phyloP scores from a whole-genome alignment of 2,113 vertebrate genomes.

The Rhinoptilus africanus region DNA sequence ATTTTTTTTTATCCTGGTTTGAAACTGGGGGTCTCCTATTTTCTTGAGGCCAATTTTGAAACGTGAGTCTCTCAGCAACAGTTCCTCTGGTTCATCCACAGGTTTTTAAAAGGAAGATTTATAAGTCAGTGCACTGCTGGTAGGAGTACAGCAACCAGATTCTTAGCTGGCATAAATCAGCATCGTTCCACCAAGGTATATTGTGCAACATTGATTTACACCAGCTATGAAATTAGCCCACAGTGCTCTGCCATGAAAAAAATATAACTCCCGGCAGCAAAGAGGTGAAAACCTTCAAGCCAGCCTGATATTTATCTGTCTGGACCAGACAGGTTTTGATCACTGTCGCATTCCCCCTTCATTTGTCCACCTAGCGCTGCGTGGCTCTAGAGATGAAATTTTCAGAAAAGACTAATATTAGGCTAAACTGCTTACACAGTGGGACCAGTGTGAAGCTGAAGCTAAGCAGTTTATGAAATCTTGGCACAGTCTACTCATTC shows the following conservation, averaged over 20 bases:
- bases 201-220: constrained; percentile 53
- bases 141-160: constrained; percentile 19
- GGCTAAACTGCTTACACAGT: background rate
- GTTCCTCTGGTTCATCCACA: background rate
- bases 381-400: constrained; percentile 2
- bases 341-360: background rate
- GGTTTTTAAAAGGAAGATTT: constrained; percentile 12
- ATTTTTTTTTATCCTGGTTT: background rate
- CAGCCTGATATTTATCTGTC: constrained; percentile 46
- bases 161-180: constrained; percentile 56
- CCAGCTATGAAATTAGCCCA: constrained; percentile 54
- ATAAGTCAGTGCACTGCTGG: background rate
- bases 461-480: background rate
- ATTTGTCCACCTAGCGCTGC: background rate
- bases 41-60: background rate
- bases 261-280: constrained; percentile 51
- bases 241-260: constrained; percentile 31
- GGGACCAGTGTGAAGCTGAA: background rate
- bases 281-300: constrained; percentile 35
- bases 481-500: background rate
- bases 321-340: constrained; percentile 36
- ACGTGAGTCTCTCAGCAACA: background rate
- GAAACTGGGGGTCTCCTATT: background rate
- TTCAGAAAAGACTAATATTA: background rate
- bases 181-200: background rate